Percentiles rank a stretch among this genome's conserved stretches.
phyloP scores from a whole-genome alignment of 2,888 invertebrate genomes.

The Pseudococcus longispinus region DNA sequence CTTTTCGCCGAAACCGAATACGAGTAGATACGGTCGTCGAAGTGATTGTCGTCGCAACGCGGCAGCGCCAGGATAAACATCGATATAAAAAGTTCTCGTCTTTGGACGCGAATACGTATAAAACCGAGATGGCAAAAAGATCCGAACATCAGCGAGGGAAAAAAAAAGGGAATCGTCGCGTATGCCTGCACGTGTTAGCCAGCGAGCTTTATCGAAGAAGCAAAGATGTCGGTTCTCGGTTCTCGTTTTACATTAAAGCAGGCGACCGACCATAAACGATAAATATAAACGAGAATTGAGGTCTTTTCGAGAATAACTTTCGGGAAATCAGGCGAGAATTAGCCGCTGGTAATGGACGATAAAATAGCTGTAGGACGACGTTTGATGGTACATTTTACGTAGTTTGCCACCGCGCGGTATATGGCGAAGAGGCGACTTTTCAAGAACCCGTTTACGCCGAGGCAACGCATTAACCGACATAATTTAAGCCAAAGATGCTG shows the following conservation, averaged over 20 bases:
- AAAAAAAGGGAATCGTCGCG: not conserved
- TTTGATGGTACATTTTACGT: slow-evolving; percentile 56
- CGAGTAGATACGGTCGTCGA: not conserved
- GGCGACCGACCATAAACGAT: slow-evolving; percentile 56
- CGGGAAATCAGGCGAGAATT: slow-evolving; percentile 56
- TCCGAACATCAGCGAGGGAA: not conserved
- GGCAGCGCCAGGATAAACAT: not conserved
- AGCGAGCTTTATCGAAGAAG: slow-evolving; percentile 1
- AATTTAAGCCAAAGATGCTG: slow-evolving; percentile 54
- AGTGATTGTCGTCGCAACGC: not conserved
- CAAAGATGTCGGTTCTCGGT: slow-evolving; percentile 9
- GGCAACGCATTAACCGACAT: slow-evolving; percentile 56
- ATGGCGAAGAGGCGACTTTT: slow-evolving; percentile 46
- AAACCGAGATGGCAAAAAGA: not conserved
- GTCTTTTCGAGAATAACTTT: slow-evolving; percentile 56
- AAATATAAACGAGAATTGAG: slow-evolving; percentile 54
- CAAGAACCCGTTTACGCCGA: slow-evolving; percentile 54
- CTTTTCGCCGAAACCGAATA: not conserved
- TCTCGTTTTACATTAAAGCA: slow-evolving; percentile 51
- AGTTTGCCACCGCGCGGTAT: slow-evolving; percentile 46
- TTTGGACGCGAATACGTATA: not conserved
- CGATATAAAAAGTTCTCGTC: not conserved
- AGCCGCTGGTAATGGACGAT: slow-evolving; percentile 56
- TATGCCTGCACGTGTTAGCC: not conserved
- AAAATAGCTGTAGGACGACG: slow-evolving; percentile 55